Evolutionary conservation across 2,113 vertebrate genomes (phyloP).

Genomic region (Esox niger): DNA sequence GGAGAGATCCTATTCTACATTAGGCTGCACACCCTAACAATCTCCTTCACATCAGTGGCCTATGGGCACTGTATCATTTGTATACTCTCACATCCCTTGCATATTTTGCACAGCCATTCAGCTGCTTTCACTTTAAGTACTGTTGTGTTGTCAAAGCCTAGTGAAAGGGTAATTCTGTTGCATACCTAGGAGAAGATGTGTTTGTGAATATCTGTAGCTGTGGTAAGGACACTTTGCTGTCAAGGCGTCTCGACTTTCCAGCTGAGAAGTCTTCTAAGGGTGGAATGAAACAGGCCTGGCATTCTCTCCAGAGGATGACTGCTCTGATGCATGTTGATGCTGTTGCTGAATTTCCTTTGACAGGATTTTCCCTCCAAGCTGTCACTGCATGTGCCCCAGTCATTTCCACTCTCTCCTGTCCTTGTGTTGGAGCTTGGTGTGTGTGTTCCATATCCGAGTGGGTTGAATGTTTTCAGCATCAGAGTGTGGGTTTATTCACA

Average conservation of each 20-base stretch:
- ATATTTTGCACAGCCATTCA: conserved; percentile 16
- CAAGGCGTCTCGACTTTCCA: conserved; percentile 12
- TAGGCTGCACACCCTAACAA: conserved; percentile 16
- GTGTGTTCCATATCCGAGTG: too few relatives aligned
- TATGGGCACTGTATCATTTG: background rate
- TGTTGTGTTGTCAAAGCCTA: conserved; percentile 6
- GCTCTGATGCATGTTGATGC: conserved; percentile 56
- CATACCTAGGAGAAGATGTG: conserved; percentile 6
- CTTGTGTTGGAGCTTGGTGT: conserved; percentile 10
- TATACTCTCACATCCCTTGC: background rate
- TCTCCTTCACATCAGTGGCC: conserved; percentile 9
- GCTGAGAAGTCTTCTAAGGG: conserved; percentile 34
- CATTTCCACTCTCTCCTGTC: background rate
- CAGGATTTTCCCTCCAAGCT: conserved; percentile 19
- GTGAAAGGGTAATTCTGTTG: conserved; percentile 4
- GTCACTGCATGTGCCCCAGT: conserved; percentile 3
- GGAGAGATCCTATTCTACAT: background rate
- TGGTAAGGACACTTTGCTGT: conserved; percentile 22
- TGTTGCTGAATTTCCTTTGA: conserved; percentile 35
- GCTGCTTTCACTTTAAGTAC: conserved; percentile 14
- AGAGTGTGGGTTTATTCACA: too few relatives aligned
- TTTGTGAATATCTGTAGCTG: conserved; percentile 24
- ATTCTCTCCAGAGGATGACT: conserved; percentile 47
- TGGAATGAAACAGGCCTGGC: conserved; percentile 47
- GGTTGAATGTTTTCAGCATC: conserved; percentile 1